phyloP scores from a whole-genome alignment of 2,888 invertebrate species.

The Marronus borbonicus region DNA sequence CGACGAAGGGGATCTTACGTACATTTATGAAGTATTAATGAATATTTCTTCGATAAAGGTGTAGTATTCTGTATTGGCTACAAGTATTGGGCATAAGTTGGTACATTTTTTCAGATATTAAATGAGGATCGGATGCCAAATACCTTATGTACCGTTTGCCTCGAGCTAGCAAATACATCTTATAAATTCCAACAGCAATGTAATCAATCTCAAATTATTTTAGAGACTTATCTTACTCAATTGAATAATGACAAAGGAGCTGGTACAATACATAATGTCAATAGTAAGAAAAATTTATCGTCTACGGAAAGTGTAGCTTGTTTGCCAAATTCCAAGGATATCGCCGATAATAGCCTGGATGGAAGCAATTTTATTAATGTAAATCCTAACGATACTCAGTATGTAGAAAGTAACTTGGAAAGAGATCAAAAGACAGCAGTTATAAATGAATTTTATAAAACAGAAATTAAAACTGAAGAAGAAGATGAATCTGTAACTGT shows the following conservation, averaged over 20 bases:
- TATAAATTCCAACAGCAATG: constrained; percentile 61
- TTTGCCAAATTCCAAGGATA: constrained; percentile 10
- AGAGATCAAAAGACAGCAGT: neutral
- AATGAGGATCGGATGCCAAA: constrained; percentile 60
- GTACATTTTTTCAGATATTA: constrained; percentile 56
- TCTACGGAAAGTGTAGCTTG: neutral
- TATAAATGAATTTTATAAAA: neutral
- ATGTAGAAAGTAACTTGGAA: neutral
- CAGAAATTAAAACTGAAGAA: constrained; percentile 16
- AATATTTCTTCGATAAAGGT: constrained; percentile 61
- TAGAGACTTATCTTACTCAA: constrained; percentile 58
- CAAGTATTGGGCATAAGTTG: neutral
- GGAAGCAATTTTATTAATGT: constrained; percentile 3
- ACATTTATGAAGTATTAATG: constrained; percentile 60
- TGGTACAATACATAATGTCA: neutral
- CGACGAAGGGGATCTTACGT: constrained; percentile 55
- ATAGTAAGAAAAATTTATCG: constrained; percentile 2
- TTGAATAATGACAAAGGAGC: constrained; percentile 20
- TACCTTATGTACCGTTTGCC: constrained; percentile 60
- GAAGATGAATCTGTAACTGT: neutral
- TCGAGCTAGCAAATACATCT: constrained; percentile 58
- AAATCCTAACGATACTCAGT: neutral
- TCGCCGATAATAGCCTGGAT: neutral
- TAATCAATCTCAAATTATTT: constrained; percentile 60
- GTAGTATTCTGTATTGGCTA: neutral